Evolutionary conservation across 2,113 vertebrate genomes (phyloP).

Genomic region (Nansenia antarctica): DNA sequence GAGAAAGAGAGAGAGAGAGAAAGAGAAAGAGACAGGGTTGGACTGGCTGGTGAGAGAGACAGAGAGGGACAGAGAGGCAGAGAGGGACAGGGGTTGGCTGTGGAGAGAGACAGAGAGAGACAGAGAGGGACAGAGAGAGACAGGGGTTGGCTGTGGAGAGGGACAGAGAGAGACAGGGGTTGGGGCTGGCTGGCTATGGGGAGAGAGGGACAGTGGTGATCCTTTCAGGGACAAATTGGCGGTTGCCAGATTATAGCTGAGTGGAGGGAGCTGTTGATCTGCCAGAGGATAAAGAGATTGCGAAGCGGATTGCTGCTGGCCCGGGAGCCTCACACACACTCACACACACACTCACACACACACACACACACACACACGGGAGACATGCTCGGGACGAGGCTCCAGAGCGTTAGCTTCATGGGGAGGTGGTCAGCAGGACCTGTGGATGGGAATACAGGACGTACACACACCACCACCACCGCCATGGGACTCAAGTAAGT

Average conservation of each 20-base stretch:
- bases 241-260: slow-evolving; percentile 51
- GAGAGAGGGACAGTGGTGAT: slow-evolving; percentile 24
- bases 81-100: neutral
- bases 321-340: slow-evolving; percentile 21
- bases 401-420: slow-evolving; percentile 39
- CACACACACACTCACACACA: slow-evolving; percentile 42
- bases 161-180: neutral
- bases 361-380: neutral
- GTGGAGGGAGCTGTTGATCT: slow-evolving; percentile 41
- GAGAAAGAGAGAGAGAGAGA: no score
- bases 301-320: slow-evolving; percentile 15
- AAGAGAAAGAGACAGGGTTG: neutral
- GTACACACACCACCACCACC: no score
- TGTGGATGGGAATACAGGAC: slow-evolving; percentile 44
- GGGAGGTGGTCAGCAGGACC: slow-evolving; percentile 39
- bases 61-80: neutral
- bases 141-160: neutral
- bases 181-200: neutral
- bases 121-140: neutral
- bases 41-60: neutral
- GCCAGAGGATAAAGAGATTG: slow-evolving; percentile 42
- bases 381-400: slow-evolving; percentile 33
- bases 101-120: neutral
- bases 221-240: slow-evolving; percentile 49
- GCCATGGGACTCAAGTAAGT: slow-evolving; percentile 69